Evolutionary conservation across 2,113 vertebrate species (phyloP), one percentile per base, ranked within the genome.

Genomic region (Thinocorus orbignyianus): DNA sequence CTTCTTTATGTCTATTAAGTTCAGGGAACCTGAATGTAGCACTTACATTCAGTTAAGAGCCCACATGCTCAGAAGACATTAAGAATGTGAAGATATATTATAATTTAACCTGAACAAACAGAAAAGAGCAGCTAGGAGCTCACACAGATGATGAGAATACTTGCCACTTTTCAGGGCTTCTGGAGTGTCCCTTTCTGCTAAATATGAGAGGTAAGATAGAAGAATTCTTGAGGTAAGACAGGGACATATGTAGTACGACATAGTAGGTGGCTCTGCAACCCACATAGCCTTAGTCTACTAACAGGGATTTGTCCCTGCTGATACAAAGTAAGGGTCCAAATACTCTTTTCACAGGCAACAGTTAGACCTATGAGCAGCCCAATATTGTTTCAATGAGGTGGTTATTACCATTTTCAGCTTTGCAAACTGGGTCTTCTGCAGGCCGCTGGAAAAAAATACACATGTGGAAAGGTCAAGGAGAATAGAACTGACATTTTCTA

Each of bases 391-490:
- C 54, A 77, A 57, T 35, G 41, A 92, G 44, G 24, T n/a, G 48
- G 26, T 88, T 76, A 88, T 98, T 98, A 99, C 98, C 98, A 81
- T 91, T 93, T 86, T 96, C 97, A 72, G 97, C 88, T 70, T 97
- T 96, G 39, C 52, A 64, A 42, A 92, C 52, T 35, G 69, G 54
- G 28, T 98, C 98, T 91, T 98, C 98, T 52, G 98, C 97, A 76
- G 97, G 97, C 68, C 97, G 97, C 98, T 99, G 95, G 73, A 58
- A 93, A 97, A 97, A 70, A 96, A 93, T 81, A 81, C 7, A 91
- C 28, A 16, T 4, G 8, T 41, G 46, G 28, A 86, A 37, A 48
- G 57, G 39, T 90, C n/a, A 83, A 39, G 88, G 48, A 97, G 72
- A 93, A 55, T 11, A 71, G 15, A 88, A 39, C 12, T 61, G 33